Evolutionary conservation across 2,888 invertebrate genomes (phyloP).

Genomic region (Ischnus inquisitorius): DNA sequence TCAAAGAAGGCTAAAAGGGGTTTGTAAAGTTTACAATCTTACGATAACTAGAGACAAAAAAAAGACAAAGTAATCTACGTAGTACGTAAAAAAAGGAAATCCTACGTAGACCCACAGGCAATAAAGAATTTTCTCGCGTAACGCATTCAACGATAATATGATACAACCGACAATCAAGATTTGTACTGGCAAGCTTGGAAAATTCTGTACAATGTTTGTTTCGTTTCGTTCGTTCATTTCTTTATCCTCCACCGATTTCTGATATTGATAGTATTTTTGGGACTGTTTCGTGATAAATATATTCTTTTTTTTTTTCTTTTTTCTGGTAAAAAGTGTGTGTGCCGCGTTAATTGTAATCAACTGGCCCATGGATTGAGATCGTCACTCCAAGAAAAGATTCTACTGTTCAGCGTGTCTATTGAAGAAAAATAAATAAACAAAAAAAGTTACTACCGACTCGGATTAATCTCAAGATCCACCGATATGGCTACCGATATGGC

Average conservation of each 20-base stretch:
- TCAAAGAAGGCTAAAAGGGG: constrained; percentile 44
- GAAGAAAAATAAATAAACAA: constrained; percentile 13
- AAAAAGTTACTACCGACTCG: not conserved
- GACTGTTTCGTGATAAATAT: constrained; percentile 38
- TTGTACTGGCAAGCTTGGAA: constrained; percentile 46
- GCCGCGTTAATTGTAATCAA: constrained; percentile 43
- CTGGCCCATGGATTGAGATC: constrained; percentile 59
- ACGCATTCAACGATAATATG: constrained; percentile 40
- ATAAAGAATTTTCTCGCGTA: constrained; percentile 22
- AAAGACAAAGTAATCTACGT: too few species aligned
- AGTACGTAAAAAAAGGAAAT: not conserved
- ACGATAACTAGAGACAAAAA: constrained; percentile 25
- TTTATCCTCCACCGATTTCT: constrained; percentile 44
- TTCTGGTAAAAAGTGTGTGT: constrained; percentile 54
- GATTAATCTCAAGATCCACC: constrained; percentile 21
- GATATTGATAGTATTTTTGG: constrained; percentile 43
- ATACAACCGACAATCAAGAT: constrained; percentile 38
- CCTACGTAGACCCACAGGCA: constrained; percentile 12
- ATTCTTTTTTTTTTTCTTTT: constrained; percentile 43
- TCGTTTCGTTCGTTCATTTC: not conserved
- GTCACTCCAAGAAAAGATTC: constrained; percentile 50
- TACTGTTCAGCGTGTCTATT: constrained; percentile 18
- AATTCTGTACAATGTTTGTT: constrained; percentile 54
- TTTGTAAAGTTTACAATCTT: constrained; percentile 30
- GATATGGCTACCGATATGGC: constrained; percentile 39